These are phyloP conservation scores for Drosophila paracracens DNA, from an alignment of 2,888 invertebrate genomes.

Conservation along the genomic window DNA sequence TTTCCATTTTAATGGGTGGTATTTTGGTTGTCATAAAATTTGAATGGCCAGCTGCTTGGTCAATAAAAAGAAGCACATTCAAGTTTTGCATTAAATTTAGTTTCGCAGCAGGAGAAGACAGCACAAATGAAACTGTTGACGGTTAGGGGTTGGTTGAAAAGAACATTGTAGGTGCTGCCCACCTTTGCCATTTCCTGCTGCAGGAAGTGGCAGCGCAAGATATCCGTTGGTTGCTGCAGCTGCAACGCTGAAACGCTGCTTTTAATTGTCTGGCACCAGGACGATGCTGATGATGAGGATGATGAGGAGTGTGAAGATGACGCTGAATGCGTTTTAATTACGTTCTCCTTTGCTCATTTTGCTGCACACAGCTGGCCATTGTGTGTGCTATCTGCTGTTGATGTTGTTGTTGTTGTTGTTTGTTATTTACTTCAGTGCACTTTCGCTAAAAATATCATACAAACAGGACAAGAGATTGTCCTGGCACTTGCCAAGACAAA, in stretches of 20 bases:
- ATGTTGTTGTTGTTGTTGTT: constrained; percentile 34
- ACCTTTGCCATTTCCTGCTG: constrained; percentile 41
- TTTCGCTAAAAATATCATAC: constrained; percentile 44
- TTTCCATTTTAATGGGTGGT: not conserved
- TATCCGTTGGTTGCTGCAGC: constrained; percentile 38
- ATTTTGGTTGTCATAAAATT: constrained; percentile 31
- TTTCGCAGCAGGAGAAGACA: constrained; percentile 34
- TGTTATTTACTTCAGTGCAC: constrained; percentile 67
- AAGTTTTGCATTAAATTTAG: constrained; percentile 53
- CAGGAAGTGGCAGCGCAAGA: constrained; percentile 42
- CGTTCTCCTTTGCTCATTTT: constrained; percentile 72
- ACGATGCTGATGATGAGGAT: constrained; percentile 2
- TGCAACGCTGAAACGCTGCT: constrained; percentile 40
- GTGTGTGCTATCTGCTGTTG: constrained; percentile 34
- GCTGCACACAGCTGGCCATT: constrained; percentile 49
- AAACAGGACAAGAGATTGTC: constrained; percentile 55
- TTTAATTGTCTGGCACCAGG: constrained; percentile 65
- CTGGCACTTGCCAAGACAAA: constrained; percentile 64
- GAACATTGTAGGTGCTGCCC: constrained; percentile 10
- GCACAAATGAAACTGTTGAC: constrained; percentile 37
- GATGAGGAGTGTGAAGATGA: constrained; percentile 50
- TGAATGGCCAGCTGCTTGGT: constrained; percentile 42
- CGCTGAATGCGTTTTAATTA: constrained; percentile 75
- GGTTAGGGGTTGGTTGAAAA: not conserved
- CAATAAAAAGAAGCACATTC: constrained; percentile 49